Evolutionary conservation across 2,797 vertebrate species (phyloP), one percentile per base, ranked within the genome.

Genomic region (Meda fulgida): DNA sequence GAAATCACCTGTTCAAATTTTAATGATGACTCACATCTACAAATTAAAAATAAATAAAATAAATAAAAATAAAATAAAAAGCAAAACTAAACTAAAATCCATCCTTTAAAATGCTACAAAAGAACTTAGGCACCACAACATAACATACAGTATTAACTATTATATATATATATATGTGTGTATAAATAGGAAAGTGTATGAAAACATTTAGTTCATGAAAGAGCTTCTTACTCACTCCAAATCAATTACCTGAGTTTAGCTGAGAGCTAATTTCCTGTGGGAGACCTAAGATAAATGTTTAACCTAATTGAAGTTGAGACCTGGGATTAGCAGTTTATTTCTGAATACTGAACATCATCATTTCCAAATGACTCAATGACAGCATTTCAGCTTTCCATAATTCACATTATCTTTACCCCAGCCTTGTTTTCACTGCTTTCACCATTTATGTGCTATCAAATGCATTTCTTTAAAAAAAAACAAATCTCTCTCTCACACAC

Each of bases 251-350:
- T 5, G 11, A 80, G 75, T 85, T 63, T 77, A 80, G 81, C 71
- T 76, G 40, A n/a, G 67, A 83, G 81, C 43, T 83, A 83, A 89
- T 88, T 26, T 65, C 69, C 83, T 29, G 0, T n/a, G 69, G 87
- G 84, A 87, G 84, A 79, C 60, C 80, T 85, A 76, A 76, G 75
- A 78, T n/a, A 78, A 87, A 78, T 84, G 69, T 81, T 84, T 60
- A 81, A 84, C 81, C 78, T 79, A 87, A 88, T 34, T 89, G 13
- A 10, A 89, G 85, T 86, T 81, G 71, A 88, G 87, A 84, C 63
- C 38, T 48, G 78, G 86, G 78, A 84, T 86, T 80, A 84, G 36
- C 66, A 11, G 69, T 81, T 85, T 87, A 84, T 85, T 85, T 87
- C 83, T 81, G 67, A 86, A 84, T 71, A 53, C 65, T 55, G 80